Evolutionary conservation across 2,113 vertebrate genomes (phyloP).

Genomic region (Myocastor coypus): DNA sequence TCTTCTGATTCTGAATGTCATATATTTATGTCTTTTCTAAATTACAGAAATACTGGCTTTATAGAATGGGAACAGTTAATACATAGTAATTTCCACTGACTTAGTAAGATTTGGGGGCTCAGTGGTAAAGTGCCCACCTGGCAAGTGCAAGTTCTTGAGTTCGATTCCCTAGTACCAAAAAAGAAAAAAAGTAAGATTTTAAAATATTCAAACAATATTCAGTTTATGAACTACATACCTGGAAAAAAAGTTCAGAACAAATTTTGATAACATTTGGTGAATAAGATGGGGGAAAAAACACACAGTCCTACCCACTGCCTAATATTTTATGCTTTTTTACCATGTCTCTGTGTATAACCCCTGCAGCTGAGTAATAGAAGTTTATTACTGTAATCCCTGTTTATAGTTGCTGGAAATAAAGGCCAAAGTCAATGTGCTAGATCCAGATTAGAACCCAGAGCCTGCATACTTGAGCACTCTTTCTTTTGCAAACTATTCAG

Average conservation of each 20-base stretch:
- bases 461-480: neutral
- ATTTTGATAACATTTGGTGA: neutral
- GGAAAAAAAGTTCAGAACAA: conserved; percentile 21
- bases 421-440: neutral
- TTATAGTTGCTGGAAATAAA: neutral
- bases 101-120: neutral
- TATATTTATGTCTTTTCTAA: neutral
- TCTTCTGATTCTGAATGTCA: neutral
- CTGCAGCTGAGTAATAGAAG: neutral
- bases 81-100: conserved; percentile 50
- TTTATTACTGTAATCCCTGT: neutral
- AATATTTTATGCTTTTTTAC: conserved; percentile 42
- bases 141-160: too few relatives aligned
- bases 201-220: conserved; percentile 1
- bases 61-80: conserved; percentile 37
- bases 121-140: too few relatives aligned
- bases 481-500: conserved; percentile 5
- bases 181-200: conserved; percentile 42
- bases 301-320: neutral
- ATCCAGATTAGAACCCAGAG: neutral
- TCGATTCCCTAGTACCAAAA: too few relatives aligned
- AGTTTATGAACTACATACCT: neutral
- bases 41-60: conserved; percentile 48
- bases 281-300: neutral
- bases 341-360: neutral